Percentiles rank a stretch among this genome's conserved stretches.
phyloP scores from a whole-genome alignment of 2,113 vertebrate species.

The Mesoclemmys tuberculata region DNA sequence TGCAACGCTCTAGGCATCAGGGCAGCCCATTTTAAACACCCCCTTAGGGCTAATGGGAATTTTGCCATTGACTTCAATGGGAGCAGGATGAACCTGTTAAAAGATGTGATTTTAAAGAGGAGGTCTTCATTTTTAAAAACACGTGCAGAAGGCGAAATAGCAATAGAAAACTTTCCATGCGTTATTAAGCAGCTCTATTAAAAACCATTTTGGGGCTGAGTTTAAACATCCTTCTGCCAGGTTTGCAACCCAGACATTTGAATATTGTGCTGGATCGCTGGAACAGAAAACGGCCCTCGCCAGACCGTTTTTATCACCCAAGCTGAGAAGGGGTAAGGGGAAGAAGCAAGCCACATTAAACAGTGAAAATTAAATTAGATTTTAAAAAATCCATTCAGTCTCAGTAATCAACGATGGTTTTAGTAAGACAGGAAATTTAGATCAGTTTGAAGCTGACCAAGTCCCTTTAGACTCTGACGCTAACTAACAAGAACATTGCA shows the following conservation, averaged over 20 bases:
- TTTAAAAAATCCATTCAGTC: neutral
- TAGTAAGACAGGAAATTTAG: constrained; percentile 31
- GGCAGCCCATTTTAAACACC: neutral
- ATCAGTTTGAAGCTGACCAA: neutral
- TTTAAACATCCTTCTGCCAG: neutral
- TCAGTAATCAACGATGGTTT: constrained; percentile 22
- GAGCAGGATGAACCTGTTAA: neutral
- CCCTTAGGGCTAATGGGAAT: neutral
- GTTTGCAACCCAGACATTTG: neutral
- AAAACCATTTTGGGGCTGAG: neutral
- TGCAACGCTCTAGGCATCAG: neutral
- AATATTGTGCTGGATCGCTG: neutral
- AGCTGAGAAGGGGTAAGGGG: neutral
- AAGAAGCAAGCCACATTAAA: neutral
- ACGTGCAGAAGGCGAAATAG: neutral
- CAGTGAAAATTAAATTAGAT: neutral
- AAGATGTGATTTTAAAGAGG: constrained; percentile 2
- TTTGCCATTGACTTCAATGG: neutral
- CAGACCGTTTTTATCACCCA: neutral
- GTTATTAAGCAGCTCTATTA: neutral
- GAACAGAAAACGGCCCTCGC: neutral
- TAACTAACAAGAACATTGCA: neutral
- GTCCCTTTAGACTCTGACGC: neutral
- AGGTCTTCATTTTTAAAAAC: neutral
- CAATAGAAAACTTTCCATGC: neutral